Evolutionary conservation across 1,140 invertebrate species (phyloP).

Genomic region (Orius insidiosus): DNA sequence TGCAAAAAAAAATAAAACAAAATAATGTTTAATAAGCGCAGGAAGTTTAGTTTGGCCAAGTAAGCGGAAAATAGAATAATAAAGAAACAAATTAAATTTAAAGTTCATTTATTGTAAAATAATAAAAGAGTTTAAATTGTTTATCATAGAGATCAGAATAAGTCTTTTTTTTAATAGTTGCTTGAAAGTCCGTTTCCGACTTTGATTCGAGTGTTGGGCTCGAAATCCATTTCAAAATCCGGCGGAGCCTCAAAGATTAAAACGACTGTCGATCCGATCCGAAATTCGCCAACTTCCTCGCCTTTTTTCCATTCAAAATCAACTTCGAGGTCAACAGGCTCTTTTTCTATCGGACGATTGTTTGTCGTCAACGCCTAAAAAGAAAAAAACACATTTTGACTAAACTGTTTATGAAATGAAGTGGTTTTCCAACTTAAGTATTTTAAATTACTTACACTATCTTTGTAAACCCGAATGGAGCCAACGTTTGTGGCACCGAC

Average conservation of each 20-base stretch:
- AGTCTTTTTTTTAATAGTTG: too few relatives aligned
- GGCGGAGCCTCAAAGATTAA: slow-evolving; percentile 90
- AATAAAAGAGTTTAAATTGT: too few relatives aligned
- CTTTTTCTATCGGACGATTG: neutral
- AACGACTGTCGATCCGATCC: slow-evolving; percentile 94
- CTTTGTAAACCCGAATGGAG: slow-evolving; percentile 83
- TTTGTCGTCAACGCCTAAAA: neutral
- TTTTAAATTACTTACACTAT: slow-evolving; percentile 37
- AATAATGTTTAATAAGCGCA: too few relatives aligned
- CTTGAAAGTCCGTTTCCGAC: too few relatives aligned
- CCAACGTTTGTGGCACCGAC: slow-evolving; percentile 98
- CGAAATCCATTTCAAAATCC: slow-evolving; percentile 55
- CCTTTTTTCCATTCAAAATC: slow-evolving; percentile 50
- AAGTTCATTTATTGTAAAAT: too few relatives aligned
- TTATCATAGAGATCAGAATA: too few relatives aligned
- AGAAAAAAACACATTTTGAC: neutral
- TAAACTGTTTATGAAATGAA: neutral
- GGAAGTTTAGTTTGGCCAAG: too few relatives aligned
- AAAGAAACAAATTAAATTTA: too few relatives aligned
- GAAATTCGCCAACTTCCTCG: slow-evolving; percentile 87
- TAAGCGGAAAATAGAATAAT: too few relatives aligned
- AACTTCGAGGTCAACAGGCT: slow-evolving; percentile 27
- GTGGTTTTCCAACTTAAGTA: neutral
- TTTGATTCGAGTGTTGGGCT: too few relatives aligned
- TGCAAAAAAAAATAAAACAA: too few relatives aligned